Evolutionary conservation across 1,140 invertebrate species (phyloP), one percentile per base, ranked within the genome.

Genomic region (Euwallacea similis): DNA sequence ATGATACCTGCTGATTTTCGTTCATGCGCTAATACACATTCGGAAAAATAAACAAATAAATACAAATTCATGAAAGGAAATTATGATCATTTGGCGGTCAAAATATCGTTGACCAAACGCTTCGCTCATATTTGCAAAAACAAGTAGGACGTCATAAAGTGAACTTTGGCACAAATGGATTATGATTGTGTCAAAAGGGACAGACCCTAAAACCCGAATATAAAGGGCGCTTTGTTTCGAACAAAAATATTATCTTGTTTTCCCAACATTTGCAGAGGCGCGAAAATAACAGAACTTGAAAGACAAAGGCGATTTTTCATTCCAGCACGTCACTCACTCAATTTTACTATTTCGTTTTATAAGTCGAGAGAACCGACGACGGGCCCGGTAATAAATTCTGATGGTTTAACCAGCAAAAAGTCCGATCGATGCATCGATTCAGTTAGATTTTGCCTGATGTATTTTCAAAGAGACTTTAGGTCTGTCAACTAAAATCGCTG

Each of bases 171-270:
- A 33, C 58, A 69, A 69, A 62, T n/a, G 67, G 60, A 69, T 69
- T 69, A 69, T 69, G 21, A 69, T 69, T 63, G 67, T 59, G 61
- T 43, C 50, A 58, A 71, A 71, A 64, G 21, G 58, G 47, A 59
- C n/a, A 46, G 56, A 43, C 69, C 11, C 61, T 44, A 63, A 71
- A 50, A 41, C 61, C 43, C 15, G 13, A 65, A 46, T 15, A 70
- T 65, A 71, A 71, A 71, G 53, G 62, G 53, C 43, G 11, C 61
- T 65, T 62, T 65, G 69, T 64, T 50, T 54, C 62, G 44, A 64
- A 71, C 61, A 56, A 71, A 71, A 71, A 71, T 71, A 63, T 64
- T 71, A 71, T 71, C 69, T 71, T 65, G 61, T 71, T 71, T 71
- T 65, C 50, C 46, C 62, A 59, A 71, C 62, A 47, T 55, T 71